Conservation (phyloP, 2,888 invertebrate genomes). For the Terebella lapidaria region DNA sequence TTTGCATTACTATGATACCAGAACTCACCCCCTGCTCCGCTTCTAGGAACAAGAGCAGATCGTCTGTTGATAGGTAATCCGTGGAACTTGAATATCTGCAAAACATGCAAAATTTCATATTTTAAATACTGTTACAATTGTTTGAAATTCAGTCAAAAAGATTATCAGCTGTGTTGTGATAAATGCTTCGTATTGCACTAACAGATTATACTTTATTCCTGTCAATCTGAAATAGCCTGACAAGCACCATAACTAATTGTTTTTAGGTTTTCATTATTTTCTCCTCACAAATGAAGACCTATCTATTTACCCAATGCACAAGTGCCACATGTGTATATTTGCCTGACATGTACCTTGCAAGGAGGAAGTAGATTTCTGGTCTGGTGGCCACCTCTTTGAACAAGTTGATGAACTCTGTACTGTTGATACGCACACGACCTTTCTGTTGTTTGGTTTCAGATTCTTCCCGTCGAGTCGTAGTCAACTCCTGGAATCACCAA, state of each 20-base stretch:
- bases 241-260: too few species aligned
- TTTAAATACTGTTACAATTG: too few species aligned
- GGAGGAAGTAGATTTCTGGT: conserved; percentile 61
- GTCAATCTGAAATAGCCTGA: too few species aligned
- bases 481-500: conserved; percentile 53
- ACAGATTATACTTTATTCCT: too few species aligned
- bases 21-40: conserved; percentile 60
- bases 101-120: too few species aligned
- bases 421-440: conserved; percentile 54
- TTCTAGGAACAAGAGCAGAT: conserved; percentile 60
- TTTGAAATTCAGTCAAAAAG: too few species aligned
- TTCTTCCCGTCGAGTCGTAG: conserved; percentile 52
- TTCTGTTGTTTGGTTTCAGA: conserved; percentile 1
- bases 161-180: too few species aligned
- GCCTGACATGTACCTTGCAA: conserved; percentile 59
- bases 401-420: conserved; percentile 58
- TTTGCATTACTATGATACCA: neutral
- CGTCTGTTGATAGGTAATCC: conserved; percentile 59
- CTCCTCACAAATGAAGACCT: too few species aligned
- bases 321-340: too few species aligned
- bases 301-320: too few species aligned
- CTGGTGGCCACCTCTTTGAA: conserved; percentile 62
- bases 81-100: conserved; percentile 58
- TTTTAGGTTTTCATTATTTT: too few species aligned
- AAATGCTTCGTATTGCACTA: too few species aligned